phyloP scores from a whole-genome alignment of 2,888 invertebrate species.

The Zygogramma bicolorata region DNA sequence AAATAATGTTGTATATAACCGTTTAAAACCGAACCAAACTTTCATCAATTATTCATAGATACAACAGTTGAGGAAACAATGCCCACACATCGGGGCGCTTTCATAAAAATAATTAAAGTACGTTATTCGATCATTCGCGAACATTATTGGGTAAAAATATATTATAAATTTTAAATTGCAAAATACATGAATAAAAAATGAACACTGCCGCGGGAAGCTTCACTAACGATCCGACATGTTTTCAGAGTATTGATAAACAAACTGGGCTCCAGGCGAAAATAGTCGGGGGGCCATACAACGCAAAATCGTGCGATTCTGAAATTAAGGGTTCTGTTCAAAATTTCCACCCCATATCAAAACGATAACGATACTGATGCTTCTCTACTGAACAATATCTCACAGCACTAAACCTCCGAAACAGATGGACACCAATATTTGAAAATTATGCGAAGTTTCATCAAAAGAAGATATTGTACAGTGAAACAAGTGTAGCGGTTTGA shows the following conservation, averaged over 20 bases:
- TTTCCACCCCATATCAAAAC: no score
- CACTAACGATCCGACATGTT: constrained; percentile 60
- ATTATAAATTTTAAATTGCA: constrained; percentile 50
- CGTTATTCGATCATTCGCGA: constrained; percentile 30
- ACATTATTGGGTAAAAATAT: constrained; percentile 45
- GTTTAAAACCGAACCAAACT: constrained; percentile 14
- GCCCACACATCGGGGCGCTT: constrained; percentile 13
- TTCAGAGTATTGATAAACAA: constrained; percentile 61
- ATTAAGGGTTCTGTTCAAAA: no score
- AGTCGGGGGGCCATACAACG: constrained; percentile 47
- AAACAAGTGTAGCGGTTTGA: no score
- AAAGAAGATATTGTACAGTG: no score
- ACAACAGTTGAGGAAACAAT: constrained; percentile 33
- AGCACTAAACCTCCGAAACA: no score
- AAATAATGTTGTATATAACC: constrained; percentile 21
- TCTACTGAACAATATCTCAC: no score
- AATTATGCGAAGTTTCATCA: no score
- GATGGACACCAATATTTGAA: no score
- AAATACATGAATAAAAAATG: constrained; percentile 53
- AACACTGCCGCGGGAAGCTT: constrained; percentile 51
- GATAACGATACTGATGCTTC: no score
- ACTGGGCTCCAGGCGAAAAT: constrained; percentile 61
- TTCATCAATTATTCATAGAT: constrained; percentile 33
- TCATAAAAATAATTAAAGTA: constrained; percentile 36
- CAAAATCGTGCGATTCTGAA: background rate